Evolutionary conservation across 2,888 invertebrate species (phyloP), one percentile per base, ranked within the genome.

Genomic region (Exephanes ischioxanthus): DNA sequence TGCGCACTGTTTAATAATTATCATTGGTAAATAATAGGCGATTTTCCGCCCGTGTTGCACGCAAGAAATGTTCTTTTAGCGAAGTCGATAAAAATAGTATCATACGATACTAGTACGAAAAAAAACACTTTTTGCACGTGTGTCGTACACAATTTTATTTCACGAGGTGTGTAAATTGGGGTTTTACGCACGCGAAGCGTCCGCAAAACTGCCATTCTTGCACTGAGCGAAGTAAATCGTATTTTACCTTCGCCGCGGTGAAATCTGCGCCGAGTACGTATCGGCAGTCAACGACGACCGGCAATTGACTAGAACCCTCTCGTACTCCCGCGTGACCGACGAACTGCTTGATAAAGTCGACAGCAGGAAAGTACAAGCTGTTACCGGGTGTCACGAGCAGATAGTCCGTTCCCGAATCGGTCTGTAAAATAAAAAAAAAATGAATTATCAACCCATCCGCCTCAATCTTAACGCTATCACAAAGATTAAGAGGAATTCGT

Each of bases 201-300:
- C 3, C 33, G 37, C 6, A 37, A 11, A 9, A 41, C 9, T 41
- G 9, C 11, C 2, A 11, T 41, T 41, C 9, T 41, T 41, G 9
- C 41, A 41, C 2, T 2, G 41, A 9, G 45, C 14, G 16, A 45
- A 14, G 9, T 63, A 63, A 58, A 37, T 0, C 33, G 48, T 3
- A 22, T 58, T 26, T 86, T 88, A 95, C 95, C 92, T 95, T 97
- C 0, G 98, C 97, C 22, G 98, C 97, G 7, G 98, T 98, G 92
- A 97, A 98, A 94, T 98, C 98, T 0, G 97, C 97, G 53, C 97
- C 97, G 84, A 97, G 94, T 14, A 98, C 96, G 93, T 97, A 97
- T 93, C 97, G 95, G 91, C 97, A 98, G 93, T 98, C 98, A 7
- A 98, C 95, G 7, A 98, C 96, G 0, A 98, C 97, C 0, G 98